Percentiles rank a stretch among this genome's conserved stretches.
These are phyloP conservation scores for Alloplasta piceator DNA, from an alignment of 2,888 invertebrate species.

Conservation along the genomic window DNA sequence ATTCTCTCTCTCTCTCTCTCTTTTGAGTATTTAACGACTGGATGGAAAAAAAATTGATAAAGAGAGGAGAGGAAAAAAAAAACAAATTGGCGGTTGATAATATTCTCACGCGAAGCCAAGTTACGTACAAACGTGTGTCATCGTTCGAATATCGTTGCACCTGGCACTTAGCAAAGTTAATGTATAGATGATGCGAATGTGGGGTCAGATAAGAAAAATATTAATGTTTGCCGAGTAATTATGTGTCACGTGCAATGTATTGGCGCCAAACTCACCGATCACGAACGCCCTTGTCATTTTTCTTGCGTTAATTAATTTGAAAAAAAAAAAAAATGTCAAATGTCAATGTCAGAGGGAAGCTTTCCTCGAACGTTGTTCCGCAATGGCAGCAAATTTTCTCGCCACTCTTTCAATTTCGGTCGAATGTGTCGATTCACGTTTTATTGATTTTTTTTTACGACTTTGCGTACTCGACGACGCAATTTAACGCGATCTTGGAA, in stretches of 20 bases:
- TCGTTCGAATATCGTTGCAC: slow-evolving; percentile 3
- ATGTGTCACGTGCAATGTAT: slow-evolving; percentile 55
- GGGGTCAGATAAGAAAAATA: slow-evolving; percentile 50
- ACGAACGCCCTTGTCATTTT: slow-evolving; percentile 59
- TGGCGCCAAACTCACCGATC: slow-evolving; percentile 53
- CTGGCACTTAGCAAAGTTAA: slow-evolving; percentile 25
- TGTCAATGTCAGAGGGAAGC: not conserved
- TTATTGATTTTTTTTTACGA: slow-evolving; percentile 2
- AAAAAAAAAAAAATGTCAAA: slow-evolving; percentile 3
- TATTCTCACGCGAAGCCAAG: slow-evolving; percentile 26
- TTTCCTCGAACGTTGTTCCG: not conserved
- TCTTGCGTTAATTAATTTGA: slow-evolving; percentile 1
- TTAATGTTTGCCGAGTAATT: slow-evolving; percentile 68
- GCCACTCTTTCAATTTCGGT: not conserved
- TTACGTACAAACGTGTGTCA: not conserved
- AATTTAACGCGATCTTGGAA: not conserved
- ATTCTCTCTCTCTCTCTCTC: not conserved
- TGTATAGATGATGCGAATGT: not conserved
- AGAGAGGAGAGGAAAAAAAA: not conserved
- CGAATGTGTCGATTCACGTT: not conserved
- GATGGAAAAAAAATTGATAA: slow-evolving; percentile 1
- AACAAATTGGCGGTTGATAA: not conserved
- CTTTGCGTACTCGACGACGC: not conserved
- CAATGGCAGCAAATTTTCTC: not conserved
- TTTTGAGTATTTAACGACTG: slow-evolving; percentile 13